phyloP scores from a whole-genome alignment of 2,888 invertebrate species.

The Agrochola macilenta region DNA sequence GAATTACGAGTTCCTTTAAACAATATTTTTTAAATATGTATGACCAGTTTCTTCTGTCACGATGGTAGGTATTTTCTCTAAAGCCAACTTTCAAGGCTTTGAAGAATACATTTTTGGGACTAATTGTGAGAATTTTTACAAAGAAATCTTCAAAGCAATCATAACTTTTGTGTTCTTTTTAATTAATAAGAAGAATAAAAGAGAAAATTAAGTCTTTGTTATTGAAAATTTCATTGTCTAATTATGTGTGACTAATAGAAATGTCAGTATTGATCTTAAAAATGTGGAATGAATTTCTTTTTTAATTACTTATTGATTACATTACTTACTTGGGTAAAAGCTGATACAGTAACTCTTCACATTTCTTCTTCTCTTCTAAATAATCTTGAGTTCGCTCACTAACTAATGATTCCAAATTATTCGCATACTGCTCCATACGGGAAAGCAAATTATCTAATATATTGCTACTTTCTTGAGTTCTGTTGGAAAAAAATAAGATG shows the following conservation, averaged over 20 bases:
- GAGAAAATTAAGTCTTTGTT: conserved; percentile 16
- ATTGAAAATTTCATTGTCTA: not conserved
- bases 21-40: conserved; percentile 14
- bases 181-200: conserved; percentile 29
- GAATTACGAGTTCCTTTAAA: not conserved
- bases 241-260: not conserved
- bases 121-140: not conserved
- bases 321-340: conserved; percentile 96
- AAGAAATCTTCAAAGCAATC: conserved; percentile 8
- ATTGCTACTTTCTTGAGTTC: conserved; percentile 97
- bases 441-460: conserved; percentile 98
- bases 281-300: conserved; percentile 21
- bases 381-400: conserved; percentile 99
- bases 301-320: not conserved
- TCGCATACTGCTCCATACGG: conserved; percentile 99
- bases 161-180: conserved; percentile 20
- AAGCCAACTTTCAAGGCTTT: not conserved
- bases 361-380: conserved; percentile 99
- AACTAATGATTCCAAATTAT: conserved; percentile 98
- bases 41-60: conserved; percentile 3
- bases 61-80: not conserved
- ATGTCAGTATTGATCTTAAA: not conserved
- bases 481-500: conserved; percentile 79
- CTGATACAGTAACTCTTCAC: conserved; percentile 98
- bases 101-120: conserved; percentile 3